phyloP scores from a whole-genome alignment of 92 coral and sea anemone species.

The Ricordea florida region DNA sequence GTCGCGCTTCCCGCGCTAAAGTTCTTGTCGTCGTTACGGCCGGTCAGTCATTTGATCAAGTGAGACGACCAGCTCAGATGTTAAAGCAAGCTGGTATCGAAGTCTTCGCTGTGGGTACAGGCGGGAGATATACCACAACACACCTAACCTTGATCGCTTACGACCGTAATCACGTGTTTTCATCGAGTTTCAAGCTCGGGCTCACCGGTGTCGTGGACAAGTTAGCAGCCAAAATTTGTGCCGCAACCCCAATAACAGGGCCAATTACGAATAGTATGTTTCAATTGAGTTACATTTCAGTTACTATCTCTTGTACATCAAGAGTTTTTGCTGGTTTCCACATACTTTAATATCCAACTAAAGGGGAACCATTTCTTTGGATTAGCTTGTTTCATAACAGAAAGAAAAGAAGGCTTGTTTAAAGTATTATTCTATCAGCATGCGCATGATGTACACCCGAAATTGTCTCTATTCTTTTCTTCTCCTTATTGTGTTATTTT shows the following conservation, averaged over 20 bases:
- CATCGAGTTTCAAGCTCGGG: neutral
- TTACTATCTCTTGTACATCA: neutral
- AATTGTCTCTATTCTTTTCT: no score
- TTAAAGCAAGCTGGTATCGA: constrained; percentile 70
- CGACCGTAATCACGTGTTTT: constrained; percentile 64
- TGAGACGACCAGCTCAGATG: constrained; percentile 62
- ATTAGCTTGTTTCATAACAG: no score
- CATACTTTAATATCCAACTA: no score
- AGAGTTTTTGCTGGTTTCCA: no score
- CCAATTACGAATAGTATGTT: constrained; percentile 21
- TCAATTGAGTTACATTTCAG: neutral
- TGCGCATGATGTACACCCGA: no score
- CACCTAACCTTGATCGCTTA: constrained; percentile 58
- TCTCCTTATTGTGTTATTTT: no score
- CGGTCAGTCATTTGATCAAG: constrained; percentile 64
- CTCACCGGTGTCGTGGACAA: constrained; percentile 13
- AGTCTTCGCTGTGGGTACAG: constrained; percentile 64
- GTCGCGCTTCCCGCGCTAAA: constrained; percentile 40
- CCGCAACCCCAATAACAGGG: constrained; percentile 39
- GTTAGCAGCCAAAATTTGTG: constrained; percentile 31
- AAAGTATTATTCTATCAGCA: no score
- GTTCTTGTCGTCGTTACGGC: constrained; percentile 70
- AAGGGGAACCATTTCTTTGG: no score
- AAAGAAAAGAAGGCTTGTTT: no score
- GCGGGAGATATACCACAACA: constrained; percentile 15